Evolutionary conservation across 2,113 vertebrate genomes (phyloP).

Genomic region (Litocranius walleri): DNA sequence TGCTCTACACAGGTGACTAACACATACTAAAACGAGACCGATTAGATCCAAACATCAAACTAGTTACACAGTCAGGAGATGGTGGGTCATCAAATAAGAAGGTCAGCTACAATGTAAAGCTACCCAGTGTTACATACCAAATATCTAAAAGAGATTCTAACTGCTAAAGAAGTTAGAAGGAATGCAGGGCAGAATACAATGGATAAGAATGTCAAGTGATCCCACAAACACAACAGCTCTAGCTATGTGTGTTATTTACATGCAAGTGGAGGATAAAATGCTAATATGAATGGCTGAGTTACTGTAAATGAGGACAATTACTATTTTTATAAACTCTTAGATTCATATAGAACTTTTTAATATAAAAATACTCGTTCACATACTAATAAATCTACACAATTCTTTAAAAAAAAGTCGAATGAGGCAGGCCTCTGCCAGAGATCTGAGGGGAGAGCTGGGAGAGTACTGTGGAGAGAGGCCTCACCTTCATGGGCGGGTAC

Average conservation of each 20-base stretch:
- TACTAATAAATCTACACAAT: neutral
- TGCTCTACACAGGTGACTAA: neutral
- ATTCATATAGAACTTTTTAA: neutral
- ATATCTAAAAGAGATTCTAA: neutral
- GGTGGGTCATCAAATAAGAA: neutral
- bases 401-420: neutral
- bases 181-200: neutral
- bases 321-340: neutral
- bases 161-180: neutral
- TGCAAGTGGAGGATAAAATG: neutral
- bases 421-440: neutral
- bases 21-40: neutral
- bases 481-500: too few relatives aligned
- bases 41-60: neutral
- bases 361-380: neutral
- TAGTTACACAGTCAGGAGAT: neutral
- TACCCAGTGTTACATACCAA: neutral
- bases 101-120: neutral
- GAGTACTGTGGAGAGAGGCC: too few relatives aligned
- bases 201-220: neutral
- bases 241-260: neutral
- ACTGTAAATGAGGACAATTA: neutral
- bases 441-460: too few relatives aligned
- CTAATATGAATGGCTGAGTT: neutral
- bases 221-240: neutral